A percentile compares a stretch with the other conserved stretches of the same genome.
These are phyloP conservation scores for Oasisia sp. DNA, from an alignment of 2,888 invertebrate species.

Conservation along the genomic window DNA sequence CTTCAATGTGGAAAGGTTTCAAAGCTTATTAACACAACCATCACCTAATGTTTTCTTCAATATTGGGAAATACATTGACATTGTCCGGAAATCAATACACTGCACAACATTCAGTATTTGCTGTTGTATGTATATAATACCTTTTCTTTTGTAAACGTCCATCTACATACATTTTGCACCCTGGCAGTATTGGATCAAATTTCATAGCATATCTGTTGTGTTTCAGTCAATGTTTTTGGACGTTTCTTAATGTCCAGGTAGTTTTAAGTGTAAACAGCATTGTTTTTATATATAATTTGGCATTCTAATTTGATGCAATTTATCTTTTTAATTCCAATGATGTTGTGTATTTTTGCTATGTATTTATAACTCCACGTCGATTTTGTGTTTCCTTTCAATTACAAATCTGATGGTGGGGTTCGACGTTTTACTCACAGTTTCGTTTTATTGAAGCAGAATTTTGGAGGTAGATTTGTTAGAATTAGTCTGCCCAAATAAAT, in stretches of 20 bases:
- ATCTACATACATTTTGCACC: background rate
- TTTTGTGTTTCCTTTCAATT: no score
- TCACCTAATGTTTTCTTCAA: background rate
- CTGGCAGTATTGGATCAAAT: background rate
- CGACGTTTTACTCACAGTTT: background rate
- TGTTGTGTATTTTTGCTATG: background rate
- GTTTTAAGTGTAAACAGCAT: background rate
- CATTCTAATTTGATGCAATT: conserved; percentile 6
- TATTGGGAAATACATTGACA: background rate
- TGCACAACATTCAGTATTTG: background rate
- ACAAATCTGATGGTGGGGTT: background rate
- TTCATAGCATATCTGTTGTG: conserved; percentile 19
- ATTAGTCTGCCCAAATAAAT: no score
- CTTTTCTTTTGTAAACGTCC: background rate
- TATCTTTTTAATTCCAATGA: background rate
- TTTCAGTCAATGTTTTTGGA: background rate
- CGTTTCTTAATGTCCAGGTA: background rate
- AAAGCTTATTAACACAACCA: background rate
- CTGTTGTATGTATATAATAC: background rate
- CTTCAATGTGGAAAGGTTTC: background rate
- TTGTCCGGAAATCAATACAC: background rate
- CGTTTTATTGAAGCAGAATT: background rate
- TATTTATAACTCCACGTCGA: background rate
- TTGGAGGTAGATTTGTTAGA: no score
- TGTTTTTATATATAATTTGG: background rate